Percentiles rank a stretch among this genome's conserved stretches.
phyloP scores from a whole-genome alignment of 2,797 vertebrate species.

The Spinibarbus caldwelli region DNA sequence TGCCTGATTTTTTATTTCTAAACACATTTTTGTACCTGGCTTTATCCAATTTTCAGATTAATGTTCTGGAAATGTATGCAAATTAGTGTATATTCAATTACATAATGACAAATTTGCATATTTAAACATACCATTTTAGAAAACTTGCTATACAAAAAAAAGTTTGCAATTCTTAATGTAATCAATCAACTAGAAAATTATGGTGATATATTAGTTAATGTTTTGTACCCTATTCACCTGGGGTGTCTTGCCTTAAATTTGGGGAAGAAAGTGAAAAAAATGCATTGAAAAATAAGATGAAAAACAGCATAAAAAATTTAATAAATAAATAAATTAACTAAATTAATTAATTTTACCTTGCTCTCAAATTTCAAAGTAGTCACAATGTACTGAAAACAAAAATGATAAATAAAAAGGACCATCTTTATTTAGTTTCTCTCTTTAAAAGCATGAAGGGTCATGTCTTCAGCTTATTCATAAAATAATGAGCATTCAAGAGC shows the following conservation, averaged over 20 bases:
- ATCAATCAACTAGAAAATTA: not conserved
- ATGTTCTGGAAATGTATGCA: not conserved
- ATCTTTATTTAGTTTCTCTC: not conserved
- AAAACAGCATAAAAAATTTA: not conserved
- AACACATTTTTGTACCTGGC: not conserved
- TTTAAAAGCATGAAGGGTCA: not conserved
- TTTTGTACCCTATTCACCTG: not conserved
- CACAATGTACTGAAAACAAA: not conserved
- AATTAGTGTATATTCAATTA: not conserved
- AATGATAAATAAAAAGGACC: not conserved
- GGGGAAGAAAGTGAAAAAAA: not conserved
- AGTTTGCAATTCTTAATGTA: not conserved
- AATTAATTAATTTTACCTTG: too few species aligned
- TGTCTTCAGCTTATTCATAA: not conserved
- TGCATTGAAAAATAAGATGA: not conserved
- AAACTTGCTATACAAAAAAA: not conserved
- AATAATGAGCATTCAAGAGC: too few species aligned
- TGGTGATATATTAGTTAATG: not conserved
- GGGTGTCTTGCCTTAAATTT: not conserved
- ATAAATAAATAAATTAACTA: slow-evolving; percentile 2
- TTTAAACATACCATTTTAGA: not conserved
- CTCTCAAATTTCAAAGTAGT: not conserved
- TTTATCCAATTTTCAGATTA: not conserved
- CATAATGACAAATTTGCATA: not conserved
- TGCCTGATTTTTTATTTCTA: not conserved